Conservation (phyloP, 1,140 invertebrate species). For the Drosophila kanapiae region DNA sequence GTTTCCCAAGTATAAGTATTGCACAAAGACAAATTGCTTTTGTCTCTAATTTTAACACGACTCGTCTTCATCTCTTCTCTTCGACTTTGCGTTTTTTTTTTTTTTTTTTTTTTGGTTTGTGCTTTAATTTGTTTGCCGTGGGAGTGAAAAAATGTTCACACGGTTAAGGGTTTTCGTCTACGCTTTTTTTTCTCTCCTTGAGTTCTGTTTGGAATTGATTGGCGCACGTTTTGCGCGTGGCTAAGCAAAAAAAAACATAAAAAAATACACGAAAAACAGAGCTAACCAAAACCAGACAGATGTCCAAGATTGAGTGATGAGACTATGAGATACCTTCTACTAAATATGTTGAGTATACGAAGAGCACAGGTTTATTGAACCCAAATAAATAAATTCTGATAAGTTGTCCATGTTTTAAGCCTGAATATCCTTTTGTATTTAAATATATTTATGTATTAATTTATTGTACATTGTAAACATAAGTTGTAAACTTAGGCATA, state of each 20-base stretch:
- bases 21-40: slow-evolving; percentile 80
- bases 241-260: slow-evolving; percentile 31
- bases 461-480: too few relatives aligned
- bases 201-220: slow-evolving; percentile 68
- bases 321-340: background rate
- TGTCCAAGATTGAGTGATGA: background rate
- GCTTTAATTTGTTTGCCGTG: slow-evolving; percentile 79
- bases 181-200: slow-evolving; percentile 31
- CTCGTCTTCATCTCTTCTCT: slow-evolving; percentile 31
- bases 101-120: slow-evolving; percentile 3
- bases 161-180: slow-evolving; percentile 54
- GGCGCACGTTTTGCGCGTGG: slow-evolving; percentile 81
- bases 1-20: slow-evolving; percentile 52
- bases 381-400: too few relatives aligned
- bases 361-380: too few relatives aligned
- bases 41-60: slow-evolving; percentile 81
- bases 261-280: slow-evolving; percentile 11
- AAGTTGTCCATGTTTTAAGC: too few relatives aligned
- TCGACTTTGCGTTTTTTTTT: slow-evolving; percentile 12
- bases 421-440: too few relatives aligned
- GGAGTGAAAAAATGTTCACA: slow-evolving; percentile 75
- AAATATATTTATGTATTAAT: too few relatives aligned
- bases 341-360: background rate
- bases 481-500: too few relatives aligned
- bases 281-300: slow-evolving; percentile 9